phyloP scores from a whole-genome alignment of 2,113 vertebrate genomes.

The Deroptyus accipitrinus region DNA sequence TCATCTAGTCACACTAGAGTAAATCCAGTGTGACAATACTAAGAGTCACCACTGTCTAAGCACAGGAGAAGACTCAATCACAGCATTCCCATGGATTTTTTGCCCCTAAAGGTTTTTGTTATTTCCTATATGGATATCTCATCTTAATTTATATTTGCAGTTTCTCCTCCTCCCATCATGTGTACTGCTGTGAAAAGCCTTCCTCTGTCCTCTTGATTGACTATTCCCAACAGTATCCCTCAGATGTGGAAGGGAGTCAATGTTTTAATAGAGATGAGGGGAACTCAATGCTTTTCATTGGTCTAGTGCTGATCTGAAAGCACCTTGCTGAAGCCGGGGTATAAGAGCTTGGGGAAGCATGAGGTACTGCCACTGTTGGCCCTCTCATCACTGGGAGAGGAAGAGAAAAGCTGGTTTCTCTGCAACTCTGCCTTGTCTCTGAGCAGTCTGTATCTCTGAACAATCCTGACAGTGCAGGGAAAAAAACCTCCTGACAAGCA shows the following conservation, averaged over 20 bases:
- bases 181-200: background rate
- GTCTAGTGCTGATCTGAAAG: background rate
- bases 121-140: background rate
- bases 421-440: background rate
- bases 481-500: slow-evolving; percentile 33
- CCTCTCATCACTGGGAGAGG: background rate
- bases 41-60: background rate
- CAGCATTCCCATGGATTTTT: background rate
- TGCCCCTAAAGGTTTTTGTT: background rate
- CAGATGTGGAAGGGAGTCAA: background rate
- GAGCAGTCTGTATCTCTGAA: background rate
- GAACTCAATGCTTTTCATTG: background rate
- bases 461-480: background rate
- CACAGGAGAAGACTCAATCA: accelerated
- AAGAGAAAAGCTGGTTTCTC: background rate
- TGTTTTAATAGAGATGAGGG: background rate
- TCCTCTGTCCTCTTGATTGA: background rate
- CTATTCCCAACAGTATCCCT: background rate
- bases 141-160: background rate
- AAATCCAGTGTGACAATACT: background rate
- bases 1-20: background rate
- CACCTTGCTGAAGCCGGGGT: background rate
- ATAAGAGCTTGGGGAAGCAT: background rate
- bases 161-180: background rate
- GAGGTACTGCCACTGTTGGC: background rate